Evolutionary conservation across 2,797 vertebrate species (phyloP), one percentile per base, ranked within the genome.

Genomic region (Corythornis leucogaster): DNA sequence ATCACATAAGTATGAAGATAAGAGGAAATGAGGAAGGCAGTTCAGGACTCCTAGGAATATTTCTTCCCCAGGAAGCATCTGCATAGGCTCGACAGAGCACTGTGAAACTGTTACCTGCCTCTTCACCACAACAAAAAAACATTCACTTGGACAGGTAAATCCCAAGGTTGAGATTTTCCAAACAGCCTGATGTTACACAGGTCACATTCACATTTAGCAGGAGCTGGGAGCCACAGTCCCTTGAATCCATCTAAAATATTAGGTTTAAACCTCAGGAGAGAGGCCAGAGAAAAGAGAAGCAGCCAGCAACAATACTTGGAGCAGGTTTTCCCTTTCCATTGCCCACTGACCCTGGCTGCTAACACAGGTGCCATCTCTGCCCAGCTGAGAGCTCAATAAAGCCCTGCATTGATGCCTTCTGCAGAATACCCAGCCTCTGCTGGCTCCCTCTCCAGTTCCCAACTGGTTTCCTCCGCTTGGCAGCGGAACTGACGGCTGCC

Each of bases 381-480:
- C 75, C 63, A 35, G 59, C 58, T 17, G 19, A 10, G 59, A 2
- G 24, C 51, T 59, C 43, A n/a, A 89, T 86, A 85, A 68, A 94
- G 89, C 85, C 14, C 5, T 45, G 38, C 66, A 35, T 61, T 58
- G 75, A 30, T 61, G 64, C 61, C 51, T 54, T 19, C 57, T 59
- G 66, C 80, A 83, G 50, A 30, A 5, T 76, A 33, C 33, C 33
- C 90, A 87, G 82, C n/a, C n/a, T 81, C 76, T 53, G 54, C 91
- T 78, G 91, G 68, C 93, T 93, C 58, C 87, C 87, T 68, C 59
- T 63, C 94, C 74, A 14, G 81, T 46, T 31, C 90, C 92, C 87
- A 92, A 84, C 95, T 91, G 92, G 89, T 75, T 73, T 86, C 75
- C 91, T 80, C 81, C 30, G 14, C 78, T 88, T 95, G 97, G 96